These are phyloP conservation scores for Cybosia mesomella DNA, from an alignment of 2,888 invertebrate species.

Conservation along the genomic window DNA sequence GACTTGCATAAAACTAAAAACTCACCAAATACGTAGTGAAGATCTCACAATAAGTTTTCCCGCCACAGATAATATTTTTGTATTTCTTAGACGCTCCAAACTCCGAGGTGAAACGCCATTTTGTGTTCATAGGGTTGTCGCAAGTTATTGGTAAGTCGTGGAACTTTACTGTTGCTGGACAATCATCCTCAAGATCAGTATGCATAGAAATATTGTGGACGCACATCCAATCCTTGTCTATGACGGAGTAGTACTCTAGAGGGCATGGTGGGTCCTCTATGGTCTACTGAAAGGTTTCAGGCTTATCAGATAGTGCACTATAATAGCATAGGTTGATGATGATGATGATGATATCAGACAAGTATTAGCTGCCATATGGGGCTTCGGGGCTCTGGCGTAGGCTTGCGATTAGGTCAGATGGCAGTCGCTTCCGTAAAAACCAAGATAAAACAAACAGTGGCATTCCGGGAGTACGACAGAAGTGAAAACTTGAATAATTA, in stretches of 20 bases:
- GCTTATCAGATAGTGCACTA: slow-evolving; percentile 8
- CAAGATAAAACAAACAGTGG: neutral
- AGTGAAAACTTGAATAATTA: too few relatives aligned
- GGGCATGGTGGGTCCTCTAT: slow-evolving; percentile 68
- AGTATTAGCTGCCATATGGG: too few relatives aligned
- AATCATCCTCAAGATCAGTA: slow-evolving; percentile 39
- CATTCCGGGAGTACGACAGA: too few relatives aligned
- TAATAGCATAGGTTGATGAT: too few relatives aligned
- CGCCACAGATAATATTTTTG: slow-evolving; percentile 59
- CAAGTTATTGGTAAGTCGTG: slow-evolving; percentile 58
- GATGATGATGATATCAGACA: too few relatives aligned
- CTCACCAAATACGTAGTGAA: slow-evolving; percentile 66
- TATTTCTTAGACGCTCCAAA: slow-evolving; percentile 48
- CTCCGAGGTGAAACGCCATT: slow-evolving; percentile 55
- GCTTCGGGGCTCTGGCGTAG: too few relatives aligned
- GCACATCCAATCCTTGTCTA: slow-evolving; percentile 56
- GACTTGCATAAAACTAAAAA: neutral
- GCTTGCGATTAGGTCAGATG: neutral
- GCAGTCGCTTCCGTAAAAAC: too few relatives aligned
- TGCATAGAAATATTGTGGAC: slow-evolving; percentile 50
- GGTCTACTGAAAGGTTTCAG: slow-evolving; percentile 53
- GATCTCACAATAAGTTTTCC: slow-evolving; percentile 64
- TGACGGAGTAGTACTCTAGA: slow-evolving; percentile 65
- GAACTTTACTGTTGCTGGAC: slow-evolving; percentile 54
- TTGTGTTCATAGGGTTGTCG: slow-evolving; percentile 68